A percentile compares a stretch with the other conserved stretches of the same genome.
These are phyloP conservation scores for Callithrix jacchus DNA, from an alignment of 2,113 vertebrate species.

Conservation along the genomic window DNA sequence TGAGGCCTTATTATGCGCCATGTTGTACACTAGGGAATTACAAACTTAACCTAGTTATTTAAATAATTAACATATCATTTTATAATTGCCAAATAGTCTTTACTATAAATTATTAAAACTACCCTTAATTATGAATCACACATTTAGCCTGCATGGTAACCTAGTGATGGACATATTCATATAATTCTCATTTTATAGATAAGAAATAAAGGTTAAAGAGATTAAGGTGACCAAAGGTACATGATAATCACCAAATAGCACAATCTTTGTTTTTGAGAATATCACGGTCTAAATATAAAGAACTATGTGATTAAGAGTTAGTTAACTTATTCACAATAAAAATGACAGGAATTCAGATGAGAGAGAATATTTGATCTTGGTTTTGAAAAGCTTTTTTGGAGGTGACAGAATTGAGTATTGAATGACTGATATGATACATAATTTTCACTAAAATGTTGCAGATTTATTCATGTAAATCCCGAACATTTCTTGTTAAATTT, in stretches of 20 bases:
- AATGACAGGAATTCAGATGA: background rate
- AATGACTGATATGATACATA: background rate
- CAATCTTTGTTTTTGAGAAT: background rate
- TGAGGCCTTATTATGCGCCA: background rate
- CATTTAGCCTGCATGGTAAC: background rate
- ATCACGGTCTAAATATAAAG: background rate
- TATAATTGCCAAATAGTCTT: background rate
- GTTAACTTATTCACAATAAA: background rate
- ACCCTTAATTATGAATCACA: background rate
- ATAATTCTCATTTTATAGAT: background rate
- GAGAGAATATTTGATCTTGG: background rate
- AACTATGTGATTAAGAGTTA: background rate
- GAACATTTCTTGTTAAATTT: background rate
- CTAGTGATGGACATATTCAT: background rate
- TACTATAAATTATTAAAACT: background rate
- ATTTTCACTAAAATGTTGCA: background rate
- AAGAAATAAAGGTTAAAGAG: background rate
- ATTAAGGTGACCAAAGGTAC: background rate
- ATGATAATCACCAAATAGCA: background rate
- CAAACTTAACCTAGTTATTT: background rate
- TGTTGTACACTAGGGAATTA: background rate
- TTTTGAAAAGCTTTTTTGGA: conserved; percentile 18
- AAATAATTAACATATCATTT: background rate
- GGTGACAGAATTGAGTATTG: background rate
- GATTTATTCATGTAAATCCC: background rate